phyloP scores from a whole-genome alignment of 2,888 invertebrate genomes.

The Ectemnius continuus region DNA sequence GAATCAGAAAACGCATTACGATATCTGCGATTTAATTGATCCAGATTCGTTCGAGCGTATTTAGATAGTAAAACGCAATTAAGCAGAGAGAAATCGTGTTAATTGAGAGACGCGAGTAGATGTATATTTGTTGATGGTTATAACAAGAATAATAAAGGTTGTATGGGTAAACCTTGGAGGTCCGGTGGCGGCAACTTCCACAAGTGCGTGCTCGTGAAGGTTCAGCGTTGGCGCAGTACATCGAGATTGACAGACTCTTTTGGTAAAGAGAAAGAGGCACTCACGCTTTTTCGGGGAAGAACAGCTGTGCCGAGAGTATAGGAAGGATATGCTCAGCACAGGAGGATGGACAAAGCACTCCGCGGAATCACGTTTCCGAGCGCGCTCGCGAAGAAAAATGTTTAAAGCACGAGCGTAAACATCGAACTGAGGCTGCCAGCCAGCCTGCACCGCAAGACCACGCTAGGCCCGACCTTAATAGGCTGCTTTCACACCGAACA shows the following conservation, averaged over 20 bases:
- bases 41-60: too few relatives aligned
- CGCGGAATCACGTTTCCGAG: conserved; percentile 25
- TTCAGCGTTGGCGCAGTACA: not conserved
- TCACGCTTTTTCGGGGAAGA: conserved; percentile 13
- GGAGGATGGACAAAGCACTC: conserved; percentile 7
- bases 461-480: conserved; percentile 54
- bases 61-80: too few relatives aligned
- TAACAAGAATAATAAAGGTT: too few relatives aligned
- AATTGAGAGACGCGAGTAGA: too few relatives aligned
- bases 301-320: not conserved
- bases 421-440: conserved; percentile 66
- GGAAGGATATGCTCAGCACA: not conserved
- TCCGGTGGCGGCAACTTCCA: too few relatives aligned
- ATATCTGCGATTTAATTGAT: too few relatives aligned
- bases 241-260: not conserved
- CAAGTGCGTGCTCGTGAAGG: not conserved
- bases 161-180: too few relatives aligned
- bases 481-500: conserved; percentile 58
- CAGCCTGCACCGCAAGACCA: conserved; percentile 56
- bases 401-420: conserved; percentile 70
- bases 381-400: conserved; percentile 62
- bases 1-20: too few relatives aligned
- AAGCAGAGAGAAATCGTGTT: too few relatives aligned
- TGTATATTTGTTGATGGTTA: too few relatives aligned
- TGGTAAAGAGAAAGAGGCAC: conserved; percentile 4